Conservation (phyloP, 2,113 vertebrate species). For the Empidonax traillii region DNA sequence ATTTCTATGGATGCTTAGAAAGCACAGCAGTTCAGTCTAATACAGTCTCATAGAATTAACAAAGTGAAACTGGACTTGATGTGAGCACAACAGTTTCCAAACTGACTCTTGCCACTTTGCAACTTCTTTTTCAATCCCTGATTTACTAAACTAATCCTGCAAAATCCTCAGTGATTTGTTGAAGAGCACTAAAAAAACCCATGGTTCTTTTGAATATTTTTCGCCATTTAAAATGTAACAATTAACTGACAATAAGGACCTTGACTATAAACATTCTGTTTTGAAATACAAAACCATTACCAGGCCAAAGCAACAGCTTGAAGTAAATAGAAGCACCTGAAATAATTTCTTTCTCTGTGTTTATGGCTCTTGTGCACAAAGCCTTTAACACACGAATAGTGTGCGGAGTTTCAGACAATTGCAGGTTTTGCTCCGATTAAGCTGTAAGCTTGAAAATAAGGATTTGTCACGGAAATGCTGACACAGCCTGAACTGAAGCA, state of each 20-base stretch:
- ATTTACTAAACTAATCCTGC: background rate
- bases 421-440: slow-evolving; percentile 31
- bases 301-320: background rate
- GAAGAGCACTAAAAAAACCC: background rate
- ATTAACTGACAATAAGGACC: background rate
- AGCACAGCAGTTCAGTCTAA: background rate
- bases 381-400: background rate
- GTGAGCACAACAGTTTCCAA: background rate
- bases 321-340: slow-evolving; percentile 29
- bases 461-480: slow-evolving; percentile 66
- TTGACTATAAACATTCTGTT: background rate
- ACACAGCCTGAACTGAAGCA: background rate
- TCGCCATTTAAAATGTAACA: background rate
- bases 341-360: slow-evolving; percentile 33
- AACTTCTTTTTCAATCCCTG: background rate
- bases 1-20: background rate
- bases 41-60: background rate
- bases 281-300: slow-evolving; percentile 10
- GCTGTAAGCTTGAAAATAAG: slow-evolving; percentile 45
- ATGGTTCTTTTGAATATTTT: background rate
- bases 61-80: background rate
- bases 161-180: background rate
- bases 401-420: background rate
- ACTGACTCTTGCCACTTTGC: background rate
- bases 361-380: background rate